Percentiles rank a stretch among this genome's conserved stretches.
Conservation (phyloP, 2,113 vertebrate species). For the Macrotis lagotis region DNA sequence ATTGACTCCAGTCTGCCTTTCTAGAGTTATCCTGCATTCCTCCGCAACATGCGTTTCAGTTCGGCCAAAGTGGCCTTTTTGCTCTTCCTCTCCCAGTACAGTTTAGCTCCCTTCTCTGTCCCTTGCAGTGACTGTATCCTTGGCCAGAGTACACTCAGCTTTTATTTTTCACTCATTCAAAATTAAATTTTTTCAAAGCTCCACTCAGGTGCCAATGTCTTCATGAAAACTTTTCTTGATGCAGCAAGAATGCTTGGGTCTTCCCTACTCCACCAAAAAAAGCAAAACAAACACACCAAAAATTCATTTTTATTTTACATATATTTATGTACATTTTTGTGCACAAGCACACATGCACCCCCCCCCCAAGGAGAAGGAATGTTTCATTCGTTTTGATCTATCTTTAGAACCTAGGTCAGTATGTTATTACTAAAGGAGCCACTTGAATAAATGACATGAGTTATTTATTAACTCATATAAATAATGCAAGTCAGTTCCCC, state of each 20-base stretch:
- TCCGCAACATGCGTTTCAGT: neutral
- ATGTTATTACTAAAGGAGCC: too few species aligned
- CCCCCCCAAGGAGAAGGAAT: too few species aligned
- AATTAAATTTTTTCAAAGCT: constrained; percentile 1
- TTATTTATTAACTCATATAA: too few species aligned
- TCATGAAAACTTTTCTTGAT: neutral
- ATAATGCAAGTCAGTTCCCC: too few species aligned
- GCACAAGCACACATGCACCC: too few species aligned
- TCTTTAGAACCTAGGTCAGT: too few species aligned
- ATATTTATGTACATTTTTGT: too few species aligned
- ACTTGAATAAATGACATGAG: too few species aligned
- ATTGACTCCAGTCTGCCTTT: neutral
- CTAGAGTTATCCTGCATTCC: neutral
- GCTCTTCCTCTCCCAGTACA: neutral
- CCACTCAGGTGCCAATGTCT: neutral
- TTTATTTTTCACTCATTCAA: neutral
- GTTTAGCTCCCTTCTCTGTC: neutral
- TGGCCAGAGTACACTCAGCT: neutral
- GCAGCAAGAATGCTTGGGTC: neutral
- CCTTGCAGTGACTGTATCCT: neutral
- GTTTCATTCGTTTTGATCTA: neutral
- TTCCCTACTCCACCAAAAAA: too few species aligned
- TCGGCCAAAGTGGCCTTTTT: neutral
- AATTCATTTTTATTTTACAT: too few species aligned
- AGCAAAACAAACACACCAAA: too few species aligned